A percentile compares a stretch with the other conserved stretches of the same genome.
Evolutionary conservation across 2,888 invertebrate species (phyloP).

Genomic region (Idaea dimidiata): DNA sequence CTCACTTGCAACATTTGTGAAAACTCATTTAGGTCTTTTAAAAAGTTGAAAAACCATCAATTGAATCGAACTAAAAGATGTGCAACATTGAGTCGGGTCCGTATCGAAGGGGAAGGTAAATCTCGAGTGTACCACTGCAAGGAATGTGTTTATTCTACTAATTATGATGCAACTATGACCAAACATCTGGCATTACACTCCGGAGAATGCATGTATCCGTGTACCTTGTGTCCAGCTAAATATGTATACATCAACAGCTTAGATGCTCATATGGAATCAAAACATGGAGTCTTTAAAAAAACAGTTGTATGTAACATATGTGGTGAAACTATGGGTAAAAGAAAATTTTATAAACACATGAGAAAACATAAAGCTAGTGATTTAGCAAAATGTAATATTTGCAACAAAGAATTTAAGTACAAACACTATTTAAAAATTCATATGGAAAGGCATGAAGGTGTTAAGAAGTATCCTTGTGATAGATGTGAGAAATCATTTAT

Average conservation of each 20-base stretch:
- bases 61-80: constrained; percentile 21
- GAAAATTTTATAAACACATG: constrained; percentile 50
- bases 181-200: neutral
- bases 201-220: neutral
- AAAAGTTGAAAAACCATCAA: constrained; percentile 30
- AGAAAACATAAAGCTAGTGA: constrained; percentile 36
- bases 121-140: constrained; percentile 32
- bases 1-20: constrained; percentile 42
- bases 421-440: constrained; percentile 40
- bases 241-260: neutral
- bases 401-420: constrained; percentile 45
- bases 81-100: constrained; percentile 12
- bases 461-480: constrained; percentile 57
- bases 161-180: neutral
- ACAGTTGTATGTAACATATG: neutral
- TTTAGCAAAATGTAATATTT: constrained; percentile 43
- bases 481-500: constrained; percentile 57
- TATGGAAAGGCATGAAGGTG: constrained; percentile 54
- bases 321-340: constrained; percentile 35
- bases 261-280: constrained; percentile 2
- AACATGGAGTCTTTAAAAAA: neutral
- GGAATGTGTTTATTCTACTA: constrained; percentile 50
- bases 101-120: constrained; percentile 27
- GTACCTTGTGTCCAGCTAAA: neutral
- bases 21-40: constrained; percentile 31